A percentile compares a stretch with the other conserved stretches of the same genome.
These are phyloP conservation scores for Tethea ocularis DNA, from an alignment of 2,888 invertebrate species.

Conservation along the genomic window DNA sequence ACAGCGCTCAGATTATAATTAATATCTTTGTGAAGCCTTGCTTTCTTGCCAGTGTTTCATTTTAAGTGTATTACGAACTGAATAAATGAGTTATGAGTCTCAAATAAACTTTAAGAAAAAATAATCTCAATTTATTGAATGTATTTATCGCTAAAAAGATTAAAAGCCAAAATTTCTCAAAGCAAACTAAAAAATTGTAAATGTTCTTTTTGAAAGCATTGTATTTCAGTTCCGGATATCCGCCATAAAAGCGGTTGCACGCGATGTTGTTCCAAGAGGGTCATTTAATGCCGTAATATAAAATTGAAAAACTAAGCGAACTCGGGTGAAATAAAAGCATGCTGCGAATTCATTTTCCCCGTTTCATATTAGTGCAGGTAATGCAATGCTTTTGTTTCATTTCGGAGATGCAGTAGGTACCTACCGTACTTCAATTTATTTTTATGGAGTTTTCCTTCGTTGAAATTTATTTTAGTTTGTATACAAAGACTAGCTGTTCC, in stretches of 20 bases:
- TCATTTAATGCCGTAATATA: constrained; percentile 17
- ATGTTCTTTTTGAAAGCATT: constrained; percentile 1
- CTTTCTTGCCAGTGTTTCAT: too few species aligned
- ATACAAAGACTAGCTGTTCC: too few species aligned
- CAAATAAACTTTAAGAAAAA: too few species aligned
- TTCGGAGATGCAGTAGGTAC: neutral
- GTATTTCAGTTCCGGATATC: constrained; percentile 27
- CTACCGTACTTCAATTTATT: neutral
- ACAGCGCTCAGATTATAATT: too few species aligned
- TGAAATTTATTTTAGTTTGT: too few species aligned
- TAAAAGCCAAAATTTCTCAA: neutral
- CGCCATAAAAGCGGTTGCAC: constrained; percentile 27
- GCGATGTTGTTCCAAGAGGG: constrained; percentile 30
- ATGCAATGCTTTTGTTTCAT: neutral
- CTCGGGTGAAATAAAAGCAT: neutral
- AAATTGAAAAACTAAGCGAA: neutral
- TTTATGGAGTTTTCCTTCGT: too few species aligned
- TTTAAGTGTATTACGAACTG: too few species aligned
- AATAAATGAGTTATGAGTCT: too few species aligned
- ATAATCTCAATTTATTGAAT: neutral
- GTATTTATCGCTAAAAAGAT: neutral
- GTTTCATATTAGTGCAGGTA: neutral
- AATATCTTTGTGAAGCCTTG: too few species aligned
- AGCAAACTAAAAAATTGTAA: neutral
- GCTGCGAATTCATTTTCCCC: neutral